Evolutionary conservation across 2,113 vertebrate species (phyloP).

Genomic region (Myotis davidii): DNA sequence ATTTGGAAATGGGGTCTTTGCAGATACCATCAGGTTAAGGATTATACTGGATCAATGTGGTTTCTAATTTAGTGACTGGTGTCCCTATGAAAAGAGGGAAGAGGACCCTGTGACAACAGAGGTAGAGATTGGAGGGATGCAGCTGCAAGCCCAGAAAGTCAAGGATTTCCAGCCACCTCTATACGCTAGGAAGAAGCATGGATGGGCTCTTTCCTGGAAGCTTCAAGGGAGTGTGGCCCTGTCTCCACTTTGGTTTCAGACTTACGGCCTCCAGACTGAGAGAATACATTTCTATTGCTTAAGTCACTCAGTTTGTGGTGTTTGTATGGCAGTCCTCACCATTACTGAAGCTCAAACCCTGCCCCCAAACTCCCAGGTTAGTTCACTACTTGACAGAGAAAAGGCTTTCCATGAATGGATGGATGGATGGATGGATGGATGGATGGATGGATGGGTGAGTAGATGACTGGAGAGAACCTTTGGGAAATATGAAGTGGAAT

Average conservation of each 20-base stretch:
- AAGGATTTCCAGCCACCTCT: not conserved
- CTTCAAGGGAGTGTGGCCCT: not conserved
- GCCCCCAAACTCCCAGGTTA: not conserved
- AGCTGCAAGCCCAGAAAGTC: not conserved
- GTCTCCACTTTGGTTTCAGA: not conserved
- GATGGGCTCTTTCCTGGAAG: not conserved
- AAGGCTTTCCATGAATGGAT: not conserved
- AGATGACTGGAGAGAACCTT: not conserved
- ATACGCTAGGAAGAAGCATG: not conserved
- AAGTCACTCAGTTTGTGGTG: not conserved
- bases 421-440: not conserved
- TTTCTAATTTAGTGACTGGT: not conserved
- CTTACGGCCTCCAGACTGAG: not conserved
- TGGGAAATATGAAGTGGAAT: not conserved
- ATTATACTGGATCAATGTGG: not conserved
- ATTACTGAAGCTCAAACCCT: too few species aligned
- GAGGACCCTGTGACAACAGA: not conserved
- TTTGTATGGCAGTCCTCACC: not conserved
- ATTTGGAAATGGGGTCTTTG: conserved; percentile 16
- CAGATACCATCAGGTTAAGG: not conserved
- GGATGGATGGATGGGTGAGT: not conserved
- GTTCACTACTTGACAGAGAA: not conserved
- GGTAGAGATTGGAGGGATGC: not conserved
- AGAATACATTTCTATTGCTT: not conserved
- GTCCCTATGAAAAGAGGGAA: not conserved